Conservation (phyloP, 2,113 vertebrate species). For the Microcebus murinus region DNA sequence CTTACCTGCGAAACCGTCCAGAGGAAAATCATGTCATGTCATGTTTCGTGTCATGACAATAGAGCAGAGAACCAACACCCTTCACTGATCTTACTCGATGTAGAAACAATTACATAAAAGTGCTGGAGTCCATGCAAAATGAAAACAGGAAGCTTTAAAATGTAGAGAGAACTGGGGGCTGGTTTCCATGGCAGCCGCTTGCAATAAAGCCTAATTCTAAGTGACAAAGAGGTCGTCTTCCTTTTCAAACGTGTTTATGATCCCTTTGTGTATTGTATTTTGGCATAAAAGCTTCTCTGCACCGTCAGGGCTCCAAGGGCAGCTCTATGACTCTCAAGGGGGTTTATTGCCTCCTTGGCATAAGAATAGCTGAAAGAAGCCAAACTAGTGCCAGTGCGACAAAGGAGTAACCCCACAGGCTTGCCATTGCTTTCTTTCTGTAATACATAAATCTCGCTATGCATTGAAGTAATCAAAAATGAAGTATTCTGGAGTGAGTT, state of each 20-base stretch:
- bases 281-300: constrained; percentile 83
- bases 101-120: neutral
- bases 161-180: constrained; percentile 2
- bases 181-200: constrained; percentile 84
- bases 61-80: neutral
- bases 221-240: constrained; percentile 83
- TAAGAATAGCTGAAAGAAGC: constrained; percentile 82
- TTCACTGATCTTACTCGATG: neutral
- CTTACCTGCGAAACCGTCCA: too few relatives aligned
- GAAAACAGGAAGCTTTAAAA: constrained; percentile 50
- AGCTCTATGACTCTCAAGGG: constrained; percentile 77
- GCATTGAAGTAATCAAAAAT: constrained; percentile 57
- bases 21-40: too few relatives aligned
- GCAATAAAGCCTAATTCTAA: constrained; percentile 81
- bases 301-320: constrained; percentile 73
- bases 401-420: constrained; percentile 78
- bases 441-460: constrained; percentile 76
- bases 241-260: constrained; percentile 83
- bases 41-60: neutral
- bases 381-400: constrained; percentile 71
- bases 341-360: constrained; percentile 85
- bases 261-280: constrained; percentile 84
- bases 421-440: constrained; percentile 58
- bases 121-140: neutral
- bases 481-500: constrained; percentile 25